phyloP scores from a whole-genome alignment of 2,888 invertebrate genomes.

The Strigamia maritima region DNA sequence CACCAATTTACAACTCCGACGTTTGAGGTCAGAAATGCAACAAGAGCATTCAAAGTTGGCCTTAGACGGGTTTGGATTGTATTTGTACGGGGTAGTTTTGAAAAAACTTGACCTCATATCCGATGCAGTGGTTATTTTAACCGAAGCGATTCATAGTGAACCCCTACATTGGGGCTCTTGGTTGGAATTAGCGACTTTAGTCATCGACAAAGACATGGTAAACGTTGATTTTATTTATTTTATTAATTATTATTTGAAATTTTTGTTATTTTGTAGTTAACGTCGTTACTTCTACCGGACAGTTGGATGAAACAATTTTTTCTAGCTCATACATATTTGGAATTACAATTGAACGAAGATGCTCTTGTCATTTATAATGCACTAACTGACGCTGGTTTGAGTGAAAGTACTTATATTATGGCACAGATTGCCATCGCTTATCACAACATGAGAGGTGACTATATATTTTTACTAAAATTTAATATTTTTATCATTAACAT shows the following conservation, averaged over 20 bases:
- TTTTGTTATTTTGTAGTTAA: slow-evolving; percentile 50
- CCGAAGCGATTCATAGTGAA: slow-evolving; percentile 71
- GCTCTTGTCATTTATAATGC: slow-evolving; percentile 77
- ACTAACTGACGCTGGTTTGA: slow-evolving; percentile 74
- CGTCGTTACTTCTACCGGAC: slow-evolving; percentile 61
- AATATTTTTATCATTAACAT: neutral
- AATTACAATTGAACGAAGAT: slow-evolving; percentile 84
- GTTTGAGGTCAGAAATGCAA: slow-evolving; percentile 50
- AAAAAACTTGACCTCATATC: slow-evolving; percentile 77
- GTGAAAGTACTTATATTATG: slow-evolving; percentile 80
- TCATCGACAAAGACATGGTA: slow-evolving; percentile 74
- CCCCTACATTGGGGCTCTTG: slow-evolving; percentile 95
- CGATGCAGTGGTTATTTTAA: slow-evolving; percentile 73
- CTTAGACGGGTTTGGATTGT: slow-evolving; percentile 82
- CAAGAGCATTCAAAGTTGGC: slow-evolving; percentile 51
- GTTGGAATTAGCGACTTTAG: slow-evolving; percentile 81
- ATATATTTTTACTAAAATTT: slow-evolving; percentile 42
- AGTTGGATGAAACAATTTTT: slow-evolving; percentile 96
- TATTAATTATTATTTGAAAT: neutral
- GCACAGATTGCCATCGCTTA: slow-evolving; percentile 90
- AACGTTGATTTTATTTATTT: slow-evolving; percentile 35
- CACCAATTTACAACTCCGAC: slow-evolving; percentile 50
- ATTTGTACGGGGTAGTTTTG: slow-evolving; percentile 85
- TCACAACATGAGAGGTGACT: slow-evolving; percentile 89
- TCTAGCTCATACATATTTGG: slow-evolving; percentile 81